Conservation (phyloP, 2,797 vertebrate species). For the Chelonia mydas region DNA sequence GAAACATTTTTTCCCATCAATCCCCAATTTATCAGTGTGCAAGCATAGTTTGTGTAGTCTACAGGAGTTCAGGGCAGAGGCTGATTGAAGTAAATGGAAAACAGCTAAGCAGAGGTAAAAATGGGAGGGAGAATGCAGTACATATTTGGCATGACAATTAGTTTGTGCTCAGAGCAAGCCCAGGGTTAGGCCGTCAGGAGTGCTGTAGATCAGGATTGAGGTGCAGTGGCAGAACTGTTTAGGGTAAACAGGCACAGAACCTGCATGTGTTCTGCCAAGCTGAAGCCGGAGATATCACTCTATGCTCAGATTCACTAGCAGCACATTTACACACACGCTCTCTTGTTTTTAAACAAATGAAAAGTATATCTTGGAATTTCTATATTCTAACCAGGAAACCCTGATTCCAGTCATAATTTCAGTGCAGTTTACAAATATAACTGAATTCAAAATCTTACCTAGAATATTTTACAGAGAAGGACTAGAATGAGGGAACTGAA, state of each 20-base stretch:
- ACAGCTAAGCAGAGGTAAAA: background rate
- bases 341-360: background rate
- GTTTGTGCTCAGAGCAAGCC: background rate
- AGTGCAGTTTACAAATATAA: background rate
- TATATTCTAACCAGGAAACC: background rate
- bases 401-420: background rate
- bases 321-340: background rate
- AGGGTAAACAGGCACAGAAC: background rate
- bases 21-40: background rate
- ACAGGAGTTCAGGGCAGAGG: background rate
- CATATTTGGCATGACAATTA: background rate
- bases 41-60: background rate
- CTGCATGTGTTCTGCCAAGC: background rate
- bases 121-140: background rate
- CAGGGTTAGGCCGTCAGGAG: background rate
- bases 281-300: background rate
- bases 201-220: background rate
- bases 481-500: background rate
- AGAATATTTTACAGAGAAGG: background rate
- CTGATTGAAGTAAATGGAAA: background rate
- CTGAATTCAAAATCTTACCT: background rate
- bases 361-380: background rate
- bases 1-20: background rate
- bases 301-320: background rate
- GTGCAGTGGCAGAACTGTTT: background rate